Percentiles rank a stretch among this genome's conserved stretches.
Evolutionary conservation across 2,113 vertebrate genomes (phyloP).

Genomic region (Halcyon malimbica): DNA sequence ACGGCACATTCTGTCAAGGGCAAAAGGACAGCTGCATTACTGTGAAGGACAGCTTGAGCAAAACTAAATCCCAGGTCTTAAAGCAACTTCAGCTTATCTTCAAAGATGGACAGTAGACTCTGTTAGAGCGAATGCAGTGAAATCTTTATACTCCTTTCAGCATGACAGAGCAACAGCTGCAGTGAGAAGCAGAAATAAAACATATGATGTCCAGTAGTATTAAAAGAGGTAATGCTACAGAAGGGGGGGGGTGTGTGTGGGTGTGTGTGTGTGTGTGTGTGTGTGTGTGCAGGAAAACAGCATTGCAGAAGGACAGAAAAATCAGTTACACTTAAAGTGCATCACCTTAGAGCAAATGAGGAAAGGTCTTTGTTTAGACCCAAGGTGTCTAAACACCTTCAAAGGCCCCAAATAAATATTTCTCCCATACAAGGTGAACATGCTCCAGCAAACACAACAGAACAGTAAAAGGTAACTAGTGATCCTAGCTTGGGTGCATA

Average conservation of each 20-base stretch:
- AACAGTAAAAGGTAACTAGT: background rate
- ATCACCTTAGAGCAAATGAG: background rate
- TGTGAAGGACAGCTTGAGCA: background rate
- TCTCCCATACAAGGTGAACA: background rate
- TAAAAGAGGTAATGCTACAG: background rate
- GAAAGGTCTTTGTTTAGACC: background rate
- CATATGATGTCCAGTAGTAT: background rate
- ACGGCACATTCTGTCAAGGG: background rate
- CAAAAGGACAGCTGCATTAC: background rate
- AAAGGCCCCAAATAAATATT: background rate
- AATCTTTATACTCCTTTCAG: background rate
- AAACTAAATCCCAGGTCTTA: background rate
- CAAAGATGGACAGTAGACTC: background rate
- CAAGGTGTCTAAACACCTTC: background rate
- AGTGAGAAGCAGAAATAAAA: background rate
- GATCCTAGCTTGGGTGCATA: accelerated
- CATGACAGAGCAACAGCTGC: background rate
- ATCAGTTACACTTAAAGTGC: background rate
- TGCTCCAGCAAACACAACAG: background rate
- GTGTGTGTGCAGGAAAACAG: background rate
- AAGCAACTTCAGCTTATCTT: background rate
- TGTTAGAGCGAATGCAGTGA: background rate
- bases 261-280: too few relatives aligned
- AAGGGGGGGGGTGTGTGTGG: accelerated
- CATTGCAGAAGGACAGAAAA: background rate